Conservation (phyloP, 92 coral and sea anemone species). For the Phenganax marumi region DNA sequence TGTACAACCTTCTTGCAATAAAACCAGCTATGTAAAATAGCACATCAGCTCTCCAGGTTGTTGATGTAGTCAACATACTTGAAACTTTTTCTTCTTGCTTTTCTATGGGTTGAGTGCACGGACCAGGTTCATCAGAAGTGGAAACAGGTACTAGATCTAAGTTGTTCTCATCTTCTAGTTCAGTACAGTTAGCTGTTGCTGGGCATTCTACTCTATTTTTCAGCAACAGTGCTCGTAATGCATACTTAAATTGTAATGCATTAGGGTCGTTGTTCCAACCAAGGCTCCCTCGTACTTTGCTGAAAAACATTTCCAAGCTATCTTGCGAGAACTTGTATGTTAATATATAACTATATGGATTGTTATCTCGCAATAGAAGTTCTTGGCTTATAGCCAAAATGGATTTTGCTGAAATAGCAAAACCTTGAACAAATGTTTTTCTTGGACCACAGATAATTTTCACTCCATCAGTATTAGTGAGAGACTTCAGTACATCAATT, state of each 20-base stretch:
- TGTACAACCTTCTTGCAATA: conserved; percentile 9
- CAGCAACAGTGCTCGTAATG: background rate
- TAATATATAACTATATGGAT: background rate
- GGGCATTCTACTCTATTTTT: background rate
- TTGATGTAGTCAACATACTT: background rate
- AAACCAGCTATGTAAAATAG: conserved; percentile 19
- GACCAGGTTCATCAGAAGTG: background rate
- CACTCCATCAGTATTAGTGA: background rate
- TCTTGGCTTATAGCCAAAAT: background rate
- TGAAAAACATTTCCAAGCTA: background rate
- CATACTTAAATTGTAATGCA: conserved; percentile 3
- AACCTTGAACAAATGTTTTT: conserved; percentile 9
- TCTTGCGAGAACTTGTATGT: conserved; percentile 5
- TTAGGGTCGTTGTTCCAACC: conserved; percentile 9
- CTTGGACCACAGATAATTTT: background rate
- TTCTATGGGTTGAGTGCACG: background rate
- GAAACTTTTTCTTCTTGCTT: background rate
- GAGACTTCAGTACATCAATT: background rate
- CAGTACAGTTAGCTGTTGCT: background rate
- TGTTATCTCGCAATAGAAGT: background rate
- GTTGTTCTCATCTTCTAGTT: background rate
- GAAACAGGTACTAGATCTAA: conserved; percentile 4
- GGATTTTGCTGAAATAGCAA: conserved; percentile 7
- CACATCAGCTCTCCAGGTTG: conserved; percentile 19
- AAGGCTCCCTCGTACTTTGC: background rate